These are phyloP conservation scores for Bedellia somnulentella DNA, from an alignment of 2,888 invertebrate genomes.

Conservation along the genomic window DNA sequence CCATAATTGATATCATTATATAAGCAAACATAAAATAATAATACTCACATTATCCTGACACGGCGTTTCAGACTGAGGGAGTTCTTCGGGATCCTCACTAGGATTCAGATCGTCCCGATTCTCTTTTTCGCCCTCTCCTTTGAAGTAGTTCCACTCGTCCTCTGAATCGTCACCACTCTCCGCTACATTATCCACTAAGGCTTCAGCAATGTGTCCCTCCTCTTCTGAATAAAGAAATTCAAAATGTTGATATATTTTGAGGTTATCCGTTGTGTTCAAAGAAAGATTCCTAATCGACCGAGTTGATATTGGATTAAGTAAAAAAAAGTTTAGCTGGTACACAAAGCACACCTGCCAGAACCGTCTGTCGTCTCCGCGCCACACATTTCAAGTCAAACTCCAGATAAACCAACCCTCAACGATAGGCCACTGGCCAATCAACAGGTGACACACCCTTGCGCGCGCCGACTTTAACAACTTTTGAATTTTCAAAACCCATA, in stretches of 20 bases:
- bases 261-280: not conserved
- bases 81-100: slow-evolving; percentile 57
- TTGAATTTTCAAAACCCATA: too few relatives aligned
- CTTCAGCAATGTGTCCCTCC: slow-evolving; percentile 49
- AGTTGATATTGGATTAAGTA: too few relatives aligned
- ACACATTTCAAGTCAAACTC: slow-evolving; percentile 9
- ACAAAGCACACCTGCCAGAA: slow-evolving; percentile 6
- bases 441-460: slow-evolving; percentile 53
- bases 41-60: slow-evolving; percentile 51
- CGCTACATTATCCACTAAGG: slow-evolving; percentile 71
- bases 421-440: slow-evolving; percentile 20
- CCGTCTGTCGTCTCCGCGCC: not conserved
- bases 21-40: too few relatives aligned
- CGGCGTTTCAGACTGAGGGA: slow-evolving; percentile 49
- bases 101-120: slow-evolving; percentile 61
- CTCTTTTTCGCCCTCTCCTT: slow-evolving; percentile 63
- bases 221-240: slow-evolving; percentile 24
- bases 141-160: slow-evolving; percentile 88
- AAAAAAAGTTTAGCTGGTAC: too few relatives aligned
- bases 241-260: not conserved
- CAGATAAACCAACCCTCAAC: slow-evolving; percentile 16
- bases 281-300: not conserved
- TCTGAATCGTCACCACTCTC: slow-evolving; percentile 78
- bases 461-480: too few relatives aligned
- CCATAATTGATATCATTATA: too few relatives aligned